Percentiles rank a stretch among this genome's conserved stretches.
phyloP scores from a whole-genome alignment of 2,888 invertebrate species.

The Volucella bombylans region DNA sequence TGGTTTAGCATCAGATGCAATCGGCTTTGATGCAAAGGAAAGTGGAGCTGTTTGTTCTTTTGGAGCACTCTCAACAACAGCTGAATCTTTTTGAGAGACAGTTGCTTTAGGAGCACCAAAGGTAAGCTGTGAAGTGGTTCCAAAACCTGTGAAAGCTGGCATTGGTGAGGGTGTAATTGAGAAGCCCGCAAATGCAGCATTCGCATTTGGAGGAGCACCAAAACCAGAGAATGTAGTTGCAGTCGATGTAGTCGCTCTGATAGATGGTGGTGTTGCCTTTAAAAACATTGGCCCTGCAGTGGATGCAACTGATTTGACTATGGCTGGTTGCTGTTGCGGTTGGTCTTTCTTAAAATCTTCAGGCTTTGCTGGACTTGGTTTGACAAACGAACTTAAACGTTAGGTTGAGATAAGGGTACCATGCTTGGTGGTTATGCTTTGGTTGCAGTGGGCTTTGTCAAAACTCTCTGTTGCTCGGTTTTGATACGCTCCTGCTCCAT shows the following conservation, averaged over 20 bases:
- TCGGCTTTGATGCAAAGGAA: slow-evolving; percentile 37
- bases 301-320: slow-evolving; percentile 55
- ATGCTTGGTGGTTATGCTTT: slow-evolving; percentile 75
- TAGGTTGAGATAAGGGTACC: slow-evolving; percentile 70
- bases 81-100: slow-evolving; percentile 7
- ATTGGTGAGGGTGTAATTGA: slow-evolving; percentile 41
- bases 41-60: slow-evolving; percentile 37
- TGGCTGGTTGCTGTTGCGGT: slow-evolving; percentile 44
- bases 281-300: slow-evolving; percentile 60
- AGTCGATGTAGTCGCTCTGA: slow-evolving; percentile 7
- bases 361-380: slow-evolving; percentile 67
- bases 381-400: slow-evolving; percentile 76
- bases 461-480: slow-evolving; percentile 64
- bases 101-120: slow-evolving; percentile 30
- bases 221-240: slow-evolving; percentile 47
- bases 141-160: slow-evolving; percentile 56
- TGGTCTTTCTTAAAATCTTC: slow-evolving; percentile 58
- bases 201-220: slow-evolving; percentile 34
- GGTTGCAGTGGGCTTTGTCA: slow-evolving; percentile 76
- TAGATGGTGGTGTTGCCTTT: slow-evolving; percentile 24
- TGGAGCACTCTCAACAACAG: slow-evolving; percentile 1
- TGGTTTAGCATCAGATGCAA: slow-evolving; percentile 26
- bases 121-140: slow-evolving; percentile 31
- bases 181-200: slow-evolving; percentile 38
- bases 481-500: slow-evolving; percentile 75